Evolutionary conservation across 2,113 vertebrate genomes (phyloP).

Genomic region (Lophura nycthemera): DNA sequence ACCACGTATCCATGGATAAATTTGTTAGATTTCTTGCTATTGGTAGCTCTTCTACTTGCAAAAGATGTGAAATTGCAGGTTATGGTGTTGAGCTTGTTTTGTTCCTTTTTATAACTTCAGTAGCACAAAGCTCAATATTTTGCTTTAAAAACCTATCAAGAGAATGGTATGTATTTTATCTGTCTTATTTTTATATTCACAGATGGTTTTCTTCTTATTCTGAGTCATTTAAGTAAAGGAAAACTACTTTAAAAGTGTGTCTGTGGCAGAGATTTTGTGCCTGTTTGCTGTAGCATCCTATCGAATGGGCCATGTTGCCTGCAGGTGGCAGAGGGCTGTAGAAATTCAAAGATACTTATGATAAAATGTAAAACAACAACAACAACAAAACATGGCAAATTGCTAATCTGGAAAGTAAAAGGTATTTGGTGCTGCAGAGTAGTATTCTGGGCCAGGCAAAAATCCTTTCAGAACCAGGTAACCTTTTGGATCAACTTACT

Average conservation of each 20-base stretch:
- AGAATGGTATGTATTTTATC: accelerated
- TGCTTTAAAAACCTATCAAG: not conserved
- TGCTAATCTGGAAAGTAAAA: not conserved
- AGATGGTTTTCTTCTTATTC: not conserved
- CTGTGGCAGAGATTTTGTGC: not conserved
- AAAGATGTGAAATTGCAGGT: not conserved
- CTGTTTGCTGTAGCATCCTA: not conserved
- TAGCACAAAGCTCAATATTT: not conserved
- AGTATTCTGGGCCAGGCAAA: not conserved
- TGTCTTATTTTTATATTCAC: not conserved
- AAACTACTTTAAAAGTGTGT: not conserved
- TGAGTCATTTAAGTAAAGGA: not conserved
- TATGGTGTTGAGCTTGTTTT: not conserved
- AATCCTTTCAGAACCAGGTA: not conserved
- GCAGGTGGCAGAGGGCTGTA: too few species aligned
- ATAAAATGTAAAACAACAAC: too few species aligned
- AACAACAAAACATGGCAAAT: not conserved
- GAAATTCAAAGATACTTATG: too few species aligned
- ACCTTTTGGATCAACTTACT: not conserved
- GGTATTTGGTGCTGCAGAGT: not conserved
- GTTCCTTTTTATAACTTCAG: not conserved
- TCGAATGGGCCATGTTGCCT: not conserved
- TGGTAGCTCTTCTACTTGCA: not conserved
- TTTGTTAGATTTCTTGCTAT: not conserved
- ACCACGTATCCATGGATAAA: not conserved